Conservation (phyloP, 2,113 vertebrate genomes). For the Dipodomys spectabilis region DNA sequence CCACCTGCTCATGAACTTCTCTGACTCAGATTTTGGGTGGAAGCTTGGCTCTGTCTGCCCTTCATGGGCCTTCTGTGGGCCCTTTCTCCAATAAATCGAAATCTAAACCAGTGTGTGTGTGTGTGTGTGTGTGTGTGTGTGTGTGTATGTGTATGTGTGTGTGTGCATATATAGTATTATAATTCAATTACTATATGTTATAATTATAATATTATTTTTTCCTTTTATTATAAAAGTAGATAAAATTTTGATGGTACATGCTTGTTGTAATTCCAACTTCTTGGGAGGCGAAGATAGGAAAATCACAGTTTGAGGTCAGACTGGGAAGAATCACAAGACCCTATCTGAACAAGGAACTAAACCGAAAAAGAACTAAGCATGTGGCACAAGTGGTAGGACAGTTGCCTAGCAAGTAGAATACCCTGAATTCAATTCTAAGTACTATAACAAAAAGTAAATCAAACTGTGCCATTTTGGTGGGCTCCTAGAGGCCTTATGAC, state of each 20-base stretch:
- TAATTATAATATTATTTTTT: background rate
- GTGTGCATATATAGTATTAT: background rate
- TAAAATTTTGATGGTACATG: too few species aligned
- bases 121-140: too few species aligned
- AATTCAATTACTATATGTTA: background rate
- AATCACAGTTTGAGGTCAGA: too few species aligned
- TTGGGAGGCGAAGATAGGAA: too few species aligned
- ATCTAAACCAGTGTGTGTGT: background rate
- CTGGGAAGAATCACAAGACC: too few species aligned
- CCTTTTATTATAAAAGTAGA: background rate
- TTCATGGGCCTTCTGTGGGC: background rate
- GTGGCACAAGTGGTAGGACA: too few species aligned
- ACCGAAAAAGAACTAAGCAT: too few species aligned
- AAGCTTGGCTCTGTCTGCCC: background rate
- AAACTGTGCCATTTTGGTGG: background rate
- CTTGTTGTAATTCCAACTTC: too few species aligned
- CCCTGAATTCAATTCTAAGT: too few species aligned
- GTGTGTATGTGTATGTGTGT: too few species aligned
- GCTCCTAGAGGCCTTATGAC: background rate
- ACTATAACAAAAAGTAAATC: background rate
- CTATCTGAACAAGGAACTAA: too few species aligned
- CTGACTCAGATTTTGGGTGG: background rate
- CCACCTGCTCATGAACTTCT: background rate
- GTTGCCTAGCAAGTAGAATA: too few species aligned
- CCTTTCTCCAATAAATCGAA: background rate